These are phyloP conservation scores for Nomada ruficornis DNA, from an alignment of 2,888 invertebrate genomes.

Conservation along the genomic window DNA sequence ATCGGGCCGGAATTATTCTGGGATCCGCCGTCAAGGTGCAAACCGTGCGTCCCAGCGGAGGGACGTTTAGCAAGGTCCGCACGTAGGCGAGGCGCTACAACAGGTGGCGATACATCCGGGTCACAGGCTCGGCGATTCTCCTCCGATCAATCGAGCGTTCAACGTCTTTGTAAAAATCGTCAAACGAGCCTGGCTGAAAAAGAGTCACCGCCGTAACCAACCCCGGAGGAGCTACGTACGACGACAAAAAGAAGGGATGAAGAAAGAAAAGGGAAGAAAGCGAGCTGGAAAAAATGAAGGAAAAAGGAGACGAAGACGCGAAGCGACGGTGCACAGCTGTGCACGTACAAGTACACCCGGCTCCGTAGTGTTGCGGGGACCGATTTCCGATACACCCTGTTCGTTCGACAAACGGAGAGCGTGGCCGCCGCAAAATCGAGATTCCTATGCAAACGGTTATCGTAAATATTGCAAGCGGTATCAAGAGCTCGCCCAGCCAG, in stretches of 20 bases:
- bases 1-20: not conserved
- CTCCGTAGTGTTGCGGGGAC: not conserved
- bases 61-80: not conserved
- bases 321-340: not conserved
- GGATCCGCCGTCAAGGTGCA: not conserved
- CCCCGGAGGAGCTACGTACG: not conserved
- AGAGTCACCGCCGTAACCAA: not conserved
- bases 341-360: not conserved
- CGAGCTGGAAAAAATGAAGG: not conserved
- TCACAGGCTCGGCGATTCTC: conserved; percentile 15
- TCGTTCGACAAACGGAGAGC: conserved; percentile 5
- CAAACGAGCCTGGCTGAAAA: conserved; percentile 21
- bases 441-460: conserved; percentile 62
- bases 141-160: conserved; percentile 41
- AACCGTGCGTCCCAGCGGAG: too few species aligned
- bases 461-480: conserved; percentile 64
- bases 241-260: too few species aligned
- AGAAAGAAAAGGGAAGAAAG: too few species aligned
- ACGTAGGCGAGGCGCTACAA: conserved; percentile 41
- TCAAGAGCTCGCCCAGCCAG: conserved; percentile 55
- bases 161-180: conserved; percentile 39
- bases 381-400: conserved; percentile 23
- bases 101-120: conserved; percentile 55
- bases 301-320: not conserved
- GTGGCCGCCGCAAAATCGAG: conserved; percentile 44